Evolutionary conservation across 2,797 vertebrate species (phyloP), one percentile per base, ranked within the genome.

Genomic region (Agapornis canus): DNA sequence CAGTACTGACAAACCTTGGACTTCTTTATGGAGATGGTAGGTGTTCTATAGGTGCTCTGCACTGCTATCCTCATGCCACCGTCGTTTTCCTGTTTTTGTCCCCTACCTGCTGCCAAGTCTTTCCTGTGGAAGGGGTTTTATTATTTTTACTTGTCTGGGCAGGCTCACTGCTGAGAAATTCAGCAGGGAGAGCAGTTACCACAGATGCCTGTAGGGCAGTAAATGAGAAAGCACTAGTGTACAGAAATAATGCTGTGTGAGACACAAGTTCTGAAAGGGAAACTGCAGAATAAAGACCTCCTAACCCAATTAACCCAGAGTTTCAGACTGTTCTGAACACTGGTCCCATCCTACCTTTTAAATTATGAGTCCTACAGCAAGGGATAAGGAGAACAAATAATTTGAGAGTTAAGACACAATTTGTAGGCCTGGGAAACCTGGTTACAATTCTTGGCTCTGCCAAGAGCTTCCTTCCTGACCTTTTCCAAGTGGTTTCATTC

Each of bases 401-500:
- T 26, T 40, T 45, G 40, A 63, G 27, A 52, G 48, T 82, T 82
- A 86, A 76, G 39, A 76, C 69, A 85, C 8, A 68, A 22, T 61
- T 82, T 0, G 1, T 52, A 64, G 73, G 32, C 39, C 69, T 59
- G 47, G 29, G 73, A 91, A 92, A 84, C 4, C 31, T 76, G 59
- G 57, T 63, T 72, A 71, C 1, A 3, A 49, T 92, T 84, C 68
- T 93, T 89, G 77, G 73, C 90, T 92, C 37, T 23, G 63, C 21
- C 37, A 76, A 82, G 31, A 66, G 59, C 69, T 84, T 92, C 69
- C 39, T 93, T 87, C 71, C 48, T 89, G 80, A 56, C 0, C 0
- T 92, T 91, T 96, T 92, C 59, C 32, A 42, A 91, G 61, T 61
- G 60, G 18, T 80, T 87, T 87, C 37, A 75, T 75, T 89, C 35